Evolutionary conservation across 2,888 invertebrate genomes (phyloP).

Genomic region (Chalcis sispes): DNA sequence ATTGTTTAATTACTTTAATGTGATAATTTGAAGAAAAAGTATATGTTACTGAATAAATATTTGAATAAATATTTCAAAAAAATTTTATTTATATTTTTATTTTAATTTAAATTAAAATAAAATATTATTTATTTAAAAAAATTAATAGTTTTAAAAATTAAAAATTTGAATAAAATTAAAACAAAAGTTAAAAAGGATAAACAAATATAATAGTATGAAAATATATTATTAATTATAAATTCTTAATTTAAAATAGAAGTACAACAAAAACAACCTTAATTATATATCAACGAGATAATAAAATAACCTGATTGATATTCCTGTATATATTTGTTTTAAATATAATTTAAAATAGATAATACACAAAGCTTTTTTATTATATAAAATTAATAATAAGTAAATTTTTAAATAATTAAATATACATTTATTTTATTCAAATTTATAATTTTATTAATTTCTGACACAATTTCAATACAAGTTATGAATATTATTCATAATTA

Average conservation of each 20-base stretch:
- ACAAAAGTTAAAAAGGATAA: neutral
- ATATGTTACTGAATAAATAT: too few relatives aligned
- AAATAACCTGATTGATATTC: constrained; percentile 16
- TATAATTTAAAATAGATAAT: constrained; percentile 1
- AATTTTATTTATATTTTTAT: neutral
- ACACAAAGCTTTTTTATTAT: neutral
- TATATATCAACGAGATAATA: neutral
- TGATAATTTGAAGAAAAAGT: too few relatives aligned
- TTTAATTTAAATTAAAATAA: neutral
- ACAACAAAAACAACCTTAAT: constrained; percentile 38
- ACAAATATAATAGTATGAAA: constrained; percentile 20
- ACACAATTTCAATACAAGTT: too few relatives aligned
- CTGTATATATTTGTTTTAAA: constrained; percentile 8
- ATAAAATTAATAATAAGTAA: neutral
- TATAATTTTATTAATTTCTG: too few relatives aligned
- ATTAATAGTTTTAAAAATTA: constrained; percentile 4
- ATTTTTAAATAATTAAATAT: too few relatives aligned
- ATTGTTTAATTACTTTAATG: too few relatives aligned
- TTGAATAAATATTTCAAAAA: too few relatives aligned
- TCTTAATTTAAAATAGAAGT: constrained; percentile 31
- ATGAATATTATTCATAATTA: too few relatives aligned
- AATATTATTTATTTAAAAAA: neutral
- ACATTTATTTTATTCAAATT: too few relatives aligned
- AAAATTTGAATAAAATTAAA: constrained; percentile 9
- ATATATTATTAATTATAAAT: constrained; percentile 17